Evolutionary conservation across 1,140 invertebrate species (phyloP), one percentile per base, ranked within the genome.

Genomic region (Sminthurinus signatus): DNA sequence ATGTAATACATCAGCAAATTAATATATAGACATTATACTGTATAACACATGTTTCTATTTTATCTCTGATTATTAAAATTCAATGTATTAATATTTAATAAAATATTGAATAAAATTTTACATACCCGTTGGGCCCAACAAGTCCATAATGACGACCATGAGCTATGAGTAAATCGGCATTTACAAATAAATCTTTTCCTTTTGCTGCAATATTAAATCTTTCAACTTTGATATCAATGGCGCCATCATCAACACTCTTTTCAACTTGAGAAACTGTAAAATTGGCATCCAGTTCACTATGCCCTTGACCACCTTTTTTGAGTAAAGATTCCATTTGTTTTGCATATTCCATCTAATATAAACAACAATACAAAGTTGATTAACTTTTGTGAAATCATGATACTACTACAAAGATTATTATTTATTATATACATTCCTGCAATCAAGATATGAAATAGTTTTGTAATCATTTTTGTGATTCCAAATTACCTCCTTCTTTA

Each of bases 141-240:
- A 99, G 80, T 74, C 97, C 97, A 78, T 99, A 99, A 74, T 93
- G 84, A 64, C 96, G 83, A 0, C 93, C 92, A 74, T 91, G 85
- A 2, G 95, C 93, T 70, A 99, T 98, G 25, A 94, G 79, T 4
- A 99, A 78, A 78, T 85, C 93, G 1, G 97, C 97, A 80, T 99
- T 99, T 14, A 94, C 88, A 77, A 99, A 99, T 21, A 99, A 79
- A 76, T 98, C 93, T 74, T 98, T 96, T 39, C 97, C 97, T 77
- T 93, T 91, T 0, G 96, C 96, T 25, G 92, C 86, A 67, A 99
- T 99, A 60, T 91, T 96, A 75, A 99, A 99, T 77, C 96, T 96
- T 75, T 99, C 96, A 25, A 96, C 88, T 82, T 98, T 98, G 28
- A 99, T 99, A 78, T 99, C 96, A 21, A 96, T 88, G 77, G 95